Conservation (phyloP, 2,888 invertebrate genomes). For the Malacosoma neustria region DNA sequence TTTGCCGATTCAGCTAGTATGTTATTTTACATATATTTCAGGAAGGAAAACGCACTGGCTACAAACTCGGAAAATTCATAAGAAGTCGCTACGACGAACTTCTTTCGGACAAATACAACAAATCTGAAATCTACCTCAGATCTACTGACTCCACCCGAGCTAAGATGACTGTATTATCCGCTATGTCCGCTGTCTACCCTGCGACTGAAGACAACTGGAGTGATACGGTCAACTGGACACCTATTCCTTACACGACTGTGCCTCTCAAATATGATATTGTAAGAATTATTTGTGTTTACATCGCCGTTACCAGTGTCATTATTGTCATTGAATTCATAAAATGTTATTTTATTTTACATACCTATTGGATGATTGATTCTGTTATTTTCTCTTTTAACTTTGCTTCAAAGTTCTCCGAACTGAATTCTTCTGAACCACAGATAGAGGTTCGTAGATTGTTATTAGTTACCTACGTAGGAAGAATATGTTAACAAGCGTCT, state of each 20-base stretch:
- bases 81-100: conserved; percentile 25
- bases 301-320: no score
- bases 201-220: conserved; percentile 23
- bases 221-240: conserved; percentile 26
- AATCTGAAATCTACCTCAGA: conserved; percentile 36
- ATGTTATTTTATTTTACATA: no score
- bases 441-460: no score
- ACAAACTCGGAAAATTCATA: conserved; percentile 24
- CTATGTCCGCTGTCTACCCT: conserved; percentile 32
- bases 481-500: no score
- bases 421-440: no score
- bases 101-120: conserved; percentile 28
- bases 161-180: conserved; percentile 35
- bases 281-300: no score
- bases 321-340: no score
- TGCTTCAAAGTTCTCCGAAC: no score
- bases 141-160: conserved; percentile 37
- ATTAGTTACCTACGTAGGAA: no score
- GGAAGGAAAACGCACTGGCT: conserved; percentile 25
- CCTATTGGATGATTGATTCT: no score
- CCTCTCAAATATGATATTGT: conserved; percentile 31
- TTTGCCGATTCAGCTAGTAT: no score
- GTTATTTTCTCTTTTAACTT: no score
- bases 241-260: conserved; percentile 33
- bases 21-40: conserved; percentile 6